Evolutionary conservation across 2,888 invertebrate species (phyloP), one percentile per base, ranked within the genome.

Genomic region (Scaptomyza caliginosa): DNA sequence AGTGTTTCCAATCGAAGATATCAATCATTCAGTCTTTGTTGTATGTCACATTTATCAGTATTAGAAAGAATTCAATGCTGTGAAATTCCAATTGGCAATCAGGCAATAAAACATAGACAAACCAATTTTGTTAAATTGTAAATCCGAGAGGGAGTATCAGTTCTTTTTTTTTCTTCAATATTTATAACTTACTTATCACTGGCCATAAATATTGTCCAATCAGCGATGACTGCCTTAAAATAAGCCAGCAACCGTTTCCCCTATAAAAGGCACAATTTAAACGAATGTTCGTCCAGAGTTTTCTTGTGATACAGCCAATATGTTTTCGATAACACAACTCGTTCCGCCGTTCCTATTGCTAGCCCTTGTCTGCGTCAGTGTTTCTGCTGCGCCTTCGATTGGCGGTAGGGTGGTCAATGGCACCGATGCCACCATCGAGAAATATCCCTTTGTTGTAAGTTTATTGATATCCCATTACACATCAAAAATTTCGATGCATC

Each of bases 401-500:
- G 82, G 66, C 10, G 82, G 69, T 4, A 89, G 91, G 10, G 82
- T 91, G 36, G 91, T 91, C 3, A 90, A 90, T 46, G 91, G 91
- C 11, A 90, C 90, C 3, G 77, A 72, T 30, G 74, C 90, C 4
- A 32, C 19, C 2, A 71, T 89, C 3, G 72, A 72, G 10, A 71
- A 77, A 7, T 90, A 83, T 77, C 91, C 91, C 3, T 91, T 81
- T 63, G 72, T 88, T 65, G 91, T 90, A 52, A 57, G 81, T 13
- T 42, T 13, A 10, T 13, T 6, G 0, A 3, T 4, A 10, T 42
- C n/a, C n/a, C n/a, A n/a, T n/a, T n/a, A n/a, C n/a, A n/a, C n/a
- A n/a, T 42, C 7, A 21, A 24, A 23, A 3, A 11, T 45, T 4
- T 10, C 2, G 2, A 32, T 24, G 2, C 5, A n/a, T n/a, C 2